Evolutionary conservation across 2,113 vertebrate species (phyloP).

Genomic region (Strix aluco): DNA sequence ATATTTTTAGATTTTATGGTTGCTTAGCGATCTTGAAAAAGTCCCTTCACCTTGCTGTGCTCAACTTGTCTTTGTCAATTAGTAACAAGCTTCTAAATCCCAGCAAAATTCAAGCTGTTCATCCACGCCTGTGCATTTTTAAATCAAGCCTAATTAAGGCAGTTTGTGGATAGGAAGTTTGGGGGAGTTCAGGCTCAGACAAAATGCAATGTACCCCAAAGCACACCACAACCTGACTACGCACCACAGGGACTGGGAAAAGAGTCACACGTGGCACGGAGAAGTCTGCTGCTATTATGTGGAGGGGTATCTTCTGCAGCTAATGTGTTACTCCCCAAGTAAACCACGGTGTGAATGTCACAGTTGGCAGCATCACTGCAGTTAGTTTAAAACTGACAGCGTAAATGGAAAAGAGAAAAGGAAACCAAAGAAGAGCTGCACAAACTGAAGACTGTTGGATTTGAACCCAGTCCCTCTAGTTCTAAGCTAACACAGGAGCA

Average conservation of each 20-base stretch:
- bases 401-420: not conserved
- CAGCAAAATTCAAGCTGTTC: slow-evolving; percentile 15
- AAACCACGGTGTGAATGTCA: accelerated
- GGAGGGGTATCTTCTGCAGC: not conserved
- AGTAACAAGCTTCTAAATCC: not conserved
- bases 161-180: not conserved
- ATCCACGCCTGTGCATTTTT: not conserved
- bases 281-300: not conserved
- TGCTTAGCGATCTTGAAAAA: not conserved
- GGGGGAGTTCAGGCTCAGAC: not conserved
- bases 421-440: not conserved
- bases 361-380: not conserved
- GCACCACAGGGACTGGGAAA: not conserved
- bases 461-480: not conserved
- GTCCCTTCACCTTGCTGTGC: not conserved
- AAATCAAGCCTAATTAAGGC: not conserved
- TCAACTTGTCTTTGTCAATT: slow-evolving; percentile 4
- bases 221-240: not conserved
- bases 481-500: not conserved
- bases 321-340: accelerated
- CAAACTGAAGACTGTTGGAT: not conserved
- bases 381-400: not conserved
- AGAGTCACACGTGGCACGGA: accelerated
- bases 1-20: slow-evolving; percentile 6
- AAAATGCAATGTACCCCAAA: not conserved